Conservation (phyloP, 2,113 vertebrate genomes). For the Chloebia gouldiae region DNA sequence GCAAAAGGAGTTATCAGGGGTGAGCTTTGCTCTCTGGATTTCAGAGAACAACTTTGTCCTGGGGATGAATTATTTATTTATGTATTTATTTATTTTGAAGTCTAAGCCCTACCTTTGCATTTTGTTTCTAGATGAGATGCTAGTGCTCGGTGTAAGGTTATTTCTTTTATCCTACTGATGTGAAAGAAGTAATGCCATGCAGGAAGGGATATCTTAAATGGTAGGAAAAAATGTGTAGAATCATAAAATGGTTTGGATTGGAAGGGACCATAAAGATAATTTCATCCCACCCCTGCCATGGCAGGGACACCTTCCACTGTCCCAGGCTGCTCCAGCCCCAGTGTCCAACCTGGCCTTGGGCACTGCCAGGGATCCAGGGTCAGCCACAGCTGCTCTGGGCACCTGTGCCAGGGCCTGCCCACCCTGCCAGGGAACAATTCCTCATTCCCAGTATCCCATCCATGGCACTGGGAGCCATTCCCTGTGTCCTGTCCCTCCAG, state of each 20-base stretch:
- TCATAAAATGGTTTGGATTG: neutral
- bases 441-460: neutral
- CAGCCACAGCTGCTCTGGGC: neutral
- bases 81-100: neutral
- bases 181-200: neutral
- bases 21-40: neutral
- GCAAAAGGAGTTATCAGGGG: neutral
- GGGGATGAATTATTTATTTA: neutral
- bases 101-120: neutral
- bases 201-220: neutral
- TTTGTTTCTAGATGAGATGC: neutral
- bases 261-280: no score
- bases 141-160: rapidly evolving
- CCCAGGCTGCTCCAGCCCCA: neutral
- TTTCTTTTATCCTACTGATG: neutral
- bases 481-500: neutral
- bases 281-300: rapidly evolving
- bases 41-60: neutral
- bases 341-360: neutral
- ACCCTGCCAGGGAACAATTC: neutral
- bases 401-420: neutral
- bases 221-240: neutral
- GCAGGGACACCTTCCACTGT: neutral
- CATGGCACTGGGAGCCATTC: neutral
- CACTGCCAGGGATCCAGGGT: neutral